Evolutionary conservation across 2,113 vertebrate genomes (phyloP), one percentile per base, ranked within the genome.

Genomic region (Tragulus kanchil): DNA sequence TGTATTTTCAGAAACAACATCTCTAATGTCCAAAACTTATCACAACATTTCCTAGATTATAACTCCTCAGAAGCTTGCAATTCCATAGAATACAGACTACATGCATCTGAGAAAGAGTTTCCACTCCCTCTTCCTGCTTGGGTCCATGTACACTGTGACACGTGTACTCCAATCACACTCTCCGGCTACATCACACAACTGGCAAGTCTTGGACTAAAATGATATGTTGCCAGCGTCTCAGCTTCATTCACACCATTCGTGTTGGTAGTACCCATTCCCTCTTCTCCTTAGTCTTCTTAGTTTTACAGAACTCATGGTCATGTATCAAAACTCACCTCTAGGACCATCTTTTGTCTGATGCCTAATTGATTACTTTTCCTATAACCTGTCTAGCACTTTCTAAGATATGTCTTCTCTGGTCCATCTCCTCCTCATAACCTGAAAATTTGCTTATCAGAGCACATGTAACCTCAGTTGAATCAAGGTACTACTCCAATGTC

Each of bases 101-200:
- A 67, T 0, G 25, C 61, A 15, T 75, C 52, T 79, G 16, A 61
- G 11, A 42, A 94, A 52, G 16, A 42, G 69, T 9, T 15, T 86
- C 23, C 3, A n/a, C 3, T 6, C 16, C 1, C 19, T 81, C 16
- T 13, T 8, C 4, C 15, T 62, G 23, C 13, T 28, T 28, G 10
- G 26, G 0, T 0, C 1, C 25, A 9, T 36, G 7, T 14, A 9
- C 31, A 52, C 17, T 8, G 3, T 62, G 15, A 73, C 3, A 26
- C 13, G 17, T 5, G 1, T 12, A 12, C 1, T 71, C 2, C 19
- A 58, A 14, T 77, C 83, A 75, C n/a, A 21, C 3, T 15, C 45
- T 52, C 45, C 19, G 65, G 52, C 8, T 42, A 83, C 14, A 85
- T 36, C 45, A 45, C 19, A 58, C 23, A 54, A 1, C 14, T 4